phyloP scores from a whole-genome alignment of 64 coral and sea anemone genomes.

The Montipora efflorescens region DNA sequence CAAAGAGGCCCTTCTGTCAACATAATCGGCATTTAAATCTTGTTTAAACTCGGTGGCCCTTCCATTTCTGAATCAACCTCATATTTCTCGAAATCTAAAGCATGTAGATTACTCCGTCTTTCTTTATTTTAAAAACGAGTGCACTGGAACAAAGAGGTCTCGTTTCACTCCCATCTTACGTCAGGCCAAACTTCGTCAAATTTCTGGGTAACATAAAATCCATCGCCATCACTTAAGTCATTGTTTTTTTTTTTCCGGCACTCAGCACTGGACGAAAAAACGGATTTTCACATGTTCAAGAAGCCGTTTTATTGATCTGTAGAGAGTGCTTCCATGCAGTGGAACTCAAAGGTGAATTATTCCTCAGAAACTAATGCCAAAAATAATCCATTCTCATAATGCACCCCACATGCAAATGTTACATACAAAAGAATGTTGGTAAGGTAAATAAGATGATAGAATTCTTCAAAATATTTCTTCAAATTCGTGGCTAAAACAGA shows the following conservation, averaged over 20 bases:
- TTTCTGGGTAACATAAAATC: not conserved
- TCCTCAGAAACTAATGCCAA: too few species aligned
- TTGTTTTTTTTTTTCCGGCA: not conserved
- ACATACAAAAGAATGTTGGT: too few species aligned
- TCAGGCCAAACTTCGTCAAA: not conserved
- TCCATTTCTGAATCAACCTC: not conserved
- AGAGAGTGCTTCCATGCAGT: too few species aligned
- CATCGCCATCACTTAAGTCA: not conserved
- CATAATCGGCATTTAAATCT: not conserved
- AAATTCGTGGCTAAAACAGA: too few species aligned
- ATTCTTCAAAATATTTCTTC: too few species aligned
- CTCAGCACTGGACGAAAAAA: not conserved
- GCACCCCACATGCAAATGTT: too few species aligned
- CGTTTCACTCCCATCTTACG: not conserved
- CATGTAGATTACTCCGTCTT: not conserved
- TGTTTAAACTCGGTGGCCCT: not conserved
- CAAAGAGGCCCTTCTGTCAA: not conserved
- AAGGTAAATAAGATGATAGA: too few species aligned
- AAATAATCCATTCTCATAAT: too few species aligned
- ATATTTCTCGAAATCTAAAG: too few species aligned
- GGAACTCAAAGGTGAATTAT: too few species aligned
- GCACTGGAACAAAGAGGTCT: not conserved
- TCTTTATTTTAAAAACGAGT: not conserved
- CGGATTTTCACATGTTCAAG: too few species aligned
- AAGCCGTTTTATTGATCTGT: too few species aligned